Evolutionary conservation across 2,888 invertebrate species (phyloP), one percentile per base, ranked within the genome.

Genomic region (Nineta flava): DNA sequence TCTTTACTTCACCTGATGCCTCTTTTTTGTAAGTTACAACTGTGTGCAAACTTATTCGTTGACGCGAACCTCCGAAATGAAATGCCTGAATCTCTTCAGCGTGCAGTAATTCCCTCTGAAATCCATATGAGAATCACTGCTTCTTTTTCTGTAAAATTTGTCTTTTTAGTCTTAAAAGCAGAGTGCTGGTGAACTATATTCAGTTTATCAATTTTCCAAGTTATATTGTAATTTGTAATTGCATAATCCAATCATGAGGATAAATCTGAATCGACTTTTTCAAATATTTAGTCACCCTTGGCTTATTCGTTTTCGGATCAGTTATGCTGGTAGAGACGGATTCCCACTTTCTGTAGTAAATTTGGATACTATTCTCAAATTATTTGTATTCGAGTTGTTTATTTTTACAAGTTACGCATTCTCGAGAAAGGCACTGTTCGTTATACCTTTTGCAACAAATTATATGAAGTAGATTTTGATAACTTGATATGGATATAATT

Each of bases 11-110:
- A 35, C 13, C 35, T 35, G 35, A 35, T 35, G 35, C 35, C 13
- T 35, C 35, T 13, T 35, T 35, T 3, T 10, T 35, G 31, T 49
- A 49, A n/a, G 21, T 16, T 9, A 50, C 13, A 9, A 48, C 47
- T 6, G 51, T 51, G 34, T 52, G 51, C 34, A 52, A 19, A 38
- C 51, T 49, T 21, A 56, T 46, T 43, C 56, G 56, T 17, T 19
- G 32, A 6, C 53, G 38, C n/a, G 56, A 57, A 1, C 56, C 57
- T 13, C 56, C 52, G 32, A 55, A 56, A 53, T 57, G 57, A 15
- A 53, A 55, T 1, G 54, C 40, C 34, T 57, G 55, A 9, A 55
- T 50, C 42, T 56, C 56, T 52, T 54, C 46, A 9, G 50, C 21
- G 44, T 53, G 55, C 1, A 10, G 38, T 53, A 54, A 47, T 57